Evolutionary conservation across 2,113 vertebrate genomes (phyloP).

Genomic region (Phainopepla nitens): DNA sequence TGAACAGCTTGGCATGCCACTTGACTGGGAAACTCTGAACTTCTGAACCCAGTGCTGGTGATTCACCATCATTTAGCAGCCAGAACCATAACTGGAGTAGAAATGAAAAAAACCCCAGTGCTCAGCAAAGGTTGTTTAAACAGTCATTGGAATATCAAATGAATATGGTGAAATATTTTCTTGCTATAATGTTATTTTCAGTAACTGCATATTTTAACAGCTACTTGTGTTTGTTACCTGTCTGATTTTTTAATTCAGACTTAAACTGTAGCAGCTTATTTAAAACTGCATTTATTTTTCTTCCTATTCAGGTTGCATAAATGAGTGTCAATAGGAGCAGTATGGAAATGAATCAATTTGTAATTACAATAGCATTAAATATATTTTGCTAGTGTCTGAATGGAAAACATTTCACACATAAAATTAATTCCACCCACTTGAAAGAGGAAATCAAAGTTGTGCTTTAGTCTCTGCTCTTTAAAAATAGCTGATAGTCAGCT

Average conservation of each 20-base stretch:
- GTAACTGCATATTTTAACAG: background rate
- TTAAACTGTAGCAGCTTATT: background rate
- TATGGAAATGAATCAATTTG: conserved; percentile 27
- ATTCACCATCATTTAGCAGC: background rate
- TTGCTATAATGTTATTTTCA: background rate
- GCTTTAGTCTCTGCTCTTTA: conserved; percentile 2
- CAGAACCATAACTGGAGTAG: background rate
- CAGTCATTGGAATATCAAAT: background rate
- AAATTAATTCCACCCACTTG: conserved; percentile 42
- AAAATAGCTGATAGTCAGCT: background rate
- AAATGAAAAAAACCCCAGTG: background rate
- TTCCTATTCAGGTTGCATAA: background rate
- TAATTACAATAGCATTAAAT: conserved; percentile 21
- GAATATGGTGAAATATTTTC: background rate
- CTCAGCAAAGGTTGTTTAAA: background rate
- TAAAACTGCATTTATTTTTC: background rate
- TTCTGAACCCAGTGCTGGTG: background rate
- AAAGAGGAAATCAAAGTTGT: conserved; percentile 5
- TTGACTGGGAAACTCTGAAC: background rate
- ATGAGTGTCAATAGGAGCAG: background rate
- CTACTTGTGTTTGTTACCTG: background rate
- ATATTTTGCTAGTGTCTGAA: conserved; percentile 10
- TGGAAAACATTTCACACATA: conserved; percentile 16
- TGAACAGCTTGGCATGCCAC: accelerated
- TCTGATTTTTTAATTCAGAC: background rate